Percentiles rank a stretch among this genome's conserved stretches.
These are phyloP conservation scores for Argopecten irradians DNA, from an alignment of 1,140 invertebrate genomes.

Conservation along the genomic window DNA sequence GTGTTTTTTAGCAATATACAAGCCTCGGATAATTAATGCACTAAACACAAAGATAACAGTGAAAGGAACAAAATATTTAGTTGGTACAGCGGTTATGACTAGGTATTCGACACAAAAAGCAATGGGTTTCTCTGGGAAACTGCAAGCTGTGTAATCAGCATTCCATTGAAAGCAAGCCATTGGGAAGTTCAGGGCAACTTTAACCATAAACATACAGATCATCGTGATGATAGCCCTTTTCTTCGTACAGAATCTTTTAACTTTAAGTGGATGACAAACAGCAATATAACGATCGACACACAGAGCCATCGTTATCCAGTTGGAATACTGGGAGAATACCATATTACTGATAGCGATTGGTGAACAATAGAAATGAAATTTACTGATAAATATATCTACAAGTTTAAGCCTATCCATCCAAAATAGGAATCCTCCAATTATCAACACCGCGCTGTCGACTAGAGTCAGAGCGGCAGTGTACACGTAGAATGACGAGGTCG, in stretches of 20 bases:
- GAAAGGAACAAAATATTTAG: not conserved
- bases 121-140: not conserved
- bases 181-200: not conserved
- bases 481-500: not conserved
- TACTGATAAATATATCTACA: not conserved
- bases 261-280: not conserved
- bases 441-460: not conserved
- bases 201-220: not conserved
- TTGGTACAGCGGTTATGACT: not conserved
- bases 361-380: not conserved
- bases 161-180: not conserved
- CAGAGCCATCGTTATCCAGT: not conserved
- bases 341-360: not conserved
- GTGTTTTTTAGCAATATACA: not conserved
- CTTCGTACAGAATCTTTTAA: not conserved
- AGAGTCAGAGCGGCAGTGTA: not conserved
- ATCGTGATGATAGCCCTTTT: not conserved
- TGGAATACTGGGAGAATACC: not conserved
- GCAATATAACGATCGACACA: not conserved
- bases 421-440: not conserved
- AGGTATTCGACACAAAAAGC: not conserved
- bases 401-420: not conserved
- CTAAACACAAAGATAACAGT: not conserved
- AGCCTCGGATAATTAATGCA: not conserved
- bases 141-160: not conserved